phyloP scores from a whole-genome alignment of 2,797 vertebrate genomes.

The Rhabdophis nuchalis region DNA sequence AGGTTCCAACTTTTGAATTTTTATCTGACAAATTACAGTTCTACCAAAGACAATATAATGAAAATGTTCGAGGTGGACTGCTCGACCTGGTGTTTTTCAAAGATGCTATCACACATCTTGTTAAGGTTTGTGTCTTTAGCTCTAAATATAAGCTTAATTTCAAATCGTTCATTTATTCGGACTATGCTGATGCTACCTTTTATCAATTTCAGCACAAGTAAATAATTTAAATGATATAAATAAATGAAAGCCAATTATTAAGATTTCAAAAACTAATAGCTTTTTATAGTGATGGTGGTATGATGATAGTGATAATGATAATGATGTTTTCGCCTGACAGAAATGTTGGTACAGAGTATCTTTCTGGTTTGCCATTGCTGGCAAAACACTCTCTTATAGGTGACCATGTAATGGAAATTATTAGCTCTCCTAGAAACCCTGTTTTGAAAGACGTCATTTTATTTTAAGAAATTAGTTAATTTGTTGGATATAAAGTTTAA shows the following conservation, averaged over 20 bases:
- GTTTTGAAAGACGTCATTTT: neutral
- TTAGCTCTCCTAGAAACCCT: neutral
- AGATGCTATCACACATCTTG: slow-evolving; percentile 75
- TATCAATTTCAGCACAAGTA: neutral
- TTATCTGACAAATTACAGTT: slow-evolving; percentile 67
- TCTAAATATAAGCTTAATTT: neutral
- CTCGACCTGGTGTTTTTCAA: slow-evolving; percentile 78
- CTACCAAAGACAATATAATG: slow-evolving; percentile 73
- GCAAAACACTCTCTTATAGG: neutral
- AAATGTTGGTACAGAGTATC: neutral
- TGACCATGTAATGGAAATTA: neutral
- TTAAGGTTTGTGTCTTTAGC: slow-evolving; percentile 65
- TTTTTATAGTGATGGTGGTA: neutral
- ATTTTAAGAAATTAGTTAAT: neutral
- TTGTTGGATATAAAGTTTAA: neutral
- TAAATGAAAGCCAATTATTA: neutral
- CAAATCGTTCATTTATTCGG: neutral
- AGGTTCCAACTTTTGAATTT: slow-evolving; percentile 70
- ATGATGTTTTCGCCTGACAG: neutral
- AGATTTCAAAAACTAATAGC: neutral
- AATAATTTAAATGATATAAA: neutral
- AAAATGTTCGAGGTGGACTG: slow-evolving; percentile 67
- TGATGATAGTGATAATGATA: neutral
- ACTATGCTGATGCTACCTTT: neutral
- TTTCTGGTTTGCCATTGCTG: neutral